Evolutionary conservation across 2,797 vertebrate genomes (phyloP).

Genomic region (Oreonectes daqikongensis): DNA sequence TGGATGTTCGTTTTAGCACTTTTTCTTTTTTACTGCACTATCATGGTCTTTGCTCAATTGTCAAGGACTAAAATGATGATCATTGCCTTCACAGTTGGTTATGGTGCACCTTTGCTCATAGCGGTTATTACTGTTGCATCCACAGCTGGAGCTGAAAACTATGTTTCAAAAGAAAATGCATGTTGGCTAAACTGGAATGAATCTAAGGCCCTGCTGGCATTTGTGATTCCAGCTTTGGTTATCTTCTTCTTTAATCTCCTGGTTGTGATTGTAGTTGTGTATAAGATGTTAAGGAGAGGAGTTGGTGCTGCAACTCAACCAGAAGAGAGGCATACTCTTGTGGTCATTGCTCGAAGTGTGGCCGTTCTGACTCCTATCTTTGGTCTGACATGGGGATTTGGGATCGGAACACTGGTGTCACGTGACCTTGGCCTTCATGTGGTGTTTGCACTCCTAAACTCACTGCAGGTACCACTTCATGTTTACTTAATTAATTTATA

Average conservation of each 20-base stretch:
- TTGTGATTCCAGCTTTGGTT: constrained; percentile 83
- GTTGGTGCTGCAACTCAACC: constrained; percentile 68
- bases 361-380: constrained; percentile 86
- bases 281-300: constrained; percentile 81
- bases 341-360: constrained; percentile 82
- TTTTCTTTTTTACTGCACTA: constrained; percentile 84
- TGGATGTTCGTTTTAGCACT: constrained; percentile 91
- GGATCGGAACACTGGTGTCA: constrained; percentile 53
- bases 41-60: constrained; percentile 81
- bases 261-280: constrained; percentile 81
- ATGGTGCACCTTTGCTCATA: constrained; percentile 84
- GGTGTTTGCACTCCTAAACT: constrained; percentile 51
- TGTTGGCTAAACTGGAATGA: constrained; percentile 87
- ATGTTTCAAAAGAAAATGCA: constrained; percentile 56
- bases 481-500: not conserved
- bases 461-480: constrained; percentile 40
- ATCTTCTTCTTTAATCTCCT: constrained; percentile 84
- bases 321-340: constrained; percentile 75
- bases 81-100: constrained; percentile 83
- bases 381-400: constrained; percentile 91
- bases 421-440: constrained; percentile 6
- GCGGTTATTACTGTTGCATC: constrained; percentile 81
- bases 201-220: constrained; percentile 85
- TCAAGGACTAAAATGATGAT: constrained; percentile 79
- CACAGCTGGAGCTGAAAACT: constrained; percentile 75